Evolutionary conservation across 2,888 invertebrate genomes (phyloP).

Genomic region (Synanthedon formicaeformis): DNA sequence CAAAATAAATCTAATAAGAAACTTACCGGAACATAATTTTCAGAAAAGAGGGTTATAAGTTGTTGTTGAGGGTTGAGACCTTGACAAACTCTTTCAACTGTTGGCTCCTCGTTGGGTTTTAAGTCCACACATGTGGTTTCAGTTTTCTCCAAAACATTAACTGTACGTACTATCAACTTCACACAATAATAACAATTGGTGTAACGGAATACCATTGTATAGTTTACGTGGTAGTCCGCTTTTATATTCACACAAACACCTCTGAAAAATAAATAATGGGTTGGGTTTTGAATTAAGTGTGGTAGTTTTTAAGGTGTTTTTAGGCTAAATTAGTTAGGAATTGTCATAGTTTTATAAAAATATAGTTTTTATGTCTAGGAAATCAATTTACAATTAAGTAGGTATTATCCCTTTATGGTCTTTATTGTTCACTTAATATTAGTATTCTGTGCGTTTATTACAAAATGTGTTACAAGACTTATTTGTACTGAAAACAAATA

Average conservation of each 20-base stretch:
- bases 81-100: constrained; percentile 81
- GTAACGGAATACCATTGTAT: constrained; percentile 83
- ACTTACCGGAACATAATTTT: constrained; percentile 84
- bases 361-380: too few species aligned
- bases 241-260: constrained; percentile 80
- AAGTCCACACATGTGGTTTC: constrained; percentile 87
- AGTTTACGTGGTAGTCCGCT: constrained; percentile 83
- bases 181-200: constrained; percentile 86
- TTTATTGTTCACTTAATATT: too few species aligned
- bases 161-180: constrained; percentile 84
- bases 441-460: too few species aligned
- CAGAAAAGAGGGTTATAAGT: constrained; percentile 86
- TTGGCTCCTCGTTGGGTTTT: constrained; percentile 73
- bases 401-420: too few species aligned
- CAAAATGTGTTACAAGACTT: too few species aligned
- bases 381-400: too few species aligned
- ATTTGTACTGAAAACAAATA: too few species aligned
- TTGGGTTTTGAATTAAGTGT: too few species aligned
- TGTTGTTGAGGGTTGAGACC: constrained; percentile 83
- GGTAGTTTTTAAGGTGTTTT: too few species aligned
- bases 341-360: too few species aligned
- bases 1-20: constrained; percentile 1
- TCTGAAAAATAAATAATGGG: constrained; percentile 40
- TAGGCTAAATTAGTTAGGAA: too few species aligned
- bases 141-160: constrained; percentile 89